These are phyloP conservation scores for Labeo catla DNA, from an alignment of 2,113 vertebrate genomes.

Conservation along the genomic window DNA sequence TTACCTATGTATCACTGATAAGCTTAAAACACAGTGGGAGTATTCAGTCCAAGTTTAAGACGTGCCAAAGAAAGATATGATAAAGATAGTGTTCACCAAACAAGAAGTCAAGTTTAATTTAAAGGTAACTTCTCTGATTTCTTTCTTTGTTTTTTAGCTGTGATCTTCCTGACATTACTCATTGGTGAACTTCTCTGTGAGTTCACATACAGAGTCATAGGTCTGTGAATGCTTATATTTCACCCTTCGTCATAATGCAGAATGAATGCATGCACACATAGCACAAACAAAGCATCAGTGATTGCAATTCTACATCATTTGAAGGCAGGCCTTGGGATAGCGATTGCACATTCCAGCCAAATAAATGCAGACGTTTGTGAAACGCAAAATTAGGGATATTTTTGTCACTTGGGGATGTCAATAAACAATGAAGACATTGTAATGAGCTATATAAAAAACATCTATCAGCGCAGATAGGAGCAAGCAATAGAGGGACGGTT, in stretches of 20 bases:
- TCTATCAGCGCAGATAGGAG: slow-evolving; percentile 56
- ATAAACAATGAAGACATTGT: slow-evolving; percentile 61
- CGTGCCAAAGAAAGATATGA: neutral
- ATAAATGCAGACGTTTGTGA: slow-evolving; percentile 54
- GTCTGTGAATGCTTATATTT: slow-evolving; percentile 20
- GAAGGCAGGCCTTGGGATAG: slow-evolving; percentile 57
- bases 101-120: neutral
- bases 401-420: slow-evolving; percentile 54
- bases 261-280: slow-evolving; percentile 60
- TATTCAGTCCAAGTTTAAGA: neutral
- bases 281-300: slow-evolving; percentile 63
- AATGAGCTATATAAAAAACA: slow-evolving; percentile 56
- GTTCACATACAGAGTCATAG: neutral
- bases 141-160: neutral
- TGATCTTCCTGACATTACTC: neutral
- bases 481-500: slow-evolving; percentile 59
- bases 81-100: neutral
- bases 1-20: neutral
- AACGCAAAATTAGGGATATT: slow-evolving; percentile 52
- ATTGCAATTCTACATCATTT: slow-evolving; percentile 59
- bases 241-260: slow-evolving; percentile 27
- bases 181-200: neutral
- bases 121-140: slow-evolving; percentile 8
- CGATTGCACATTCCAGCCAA: slow-evolving; percentile 57
- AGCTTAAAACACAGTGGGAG: neutral